Evolutionary conservation across 2,888 invertebrate genomes (phyloP).

Genomic region (Oscheius onirici): DNA sequence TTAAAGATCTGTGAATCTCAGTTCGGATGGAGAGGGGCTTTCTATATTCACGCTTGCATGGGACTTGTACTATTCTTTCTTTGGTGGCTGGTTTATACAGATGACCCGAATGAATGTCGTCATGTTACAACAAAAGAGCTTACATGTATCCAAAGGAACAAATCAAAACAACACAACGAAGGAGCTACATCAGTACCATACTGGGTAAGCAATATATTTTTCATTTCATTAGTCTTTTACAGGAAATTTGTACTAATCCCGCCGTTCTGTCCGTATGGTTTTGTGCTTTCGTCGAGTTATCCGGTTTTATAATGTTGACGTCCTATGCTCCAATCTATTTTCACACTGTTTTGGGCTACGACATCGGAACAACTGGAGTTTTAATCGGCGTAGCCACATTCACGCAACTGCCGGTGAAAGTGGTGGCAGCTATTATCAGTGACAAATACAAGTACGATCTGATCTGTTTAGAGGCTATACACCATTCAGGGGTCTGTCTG

Average conservation of each 20-base stretch:
- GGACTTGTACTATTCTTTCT: conserved; percentile 46
- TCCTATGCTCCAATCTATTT: conserved; percentile 61
- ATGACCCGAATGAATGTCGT: conserved; percentile 45
- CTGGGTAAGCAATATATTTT: conserved; percentile 29
- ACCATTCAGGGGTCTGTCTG: conserved; percentile 42
- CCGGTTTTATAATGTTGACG: conserved; percentile 49
- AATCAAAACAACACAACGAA: conserved; percentile 51
- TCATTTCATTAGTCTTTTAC: background rate
- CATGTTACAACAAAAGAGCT: conserved; percentile 51
- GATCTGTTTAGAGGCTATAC: background rate
- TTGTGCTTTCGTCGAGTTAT: conserved; percentile 58
- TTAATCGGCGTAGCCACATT: conserved; percentile 2
- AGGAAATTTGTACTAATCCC: conserved; percentile 53
- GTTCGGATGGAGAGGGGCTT: conserved; percentile 45
- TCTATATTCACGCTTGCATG: conserved; percentile 43
- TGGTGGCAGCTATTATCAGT: conserved; percentile 18
- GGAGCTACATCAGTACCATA: conserved; percentile 52
- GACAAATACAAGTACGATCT: conserved; percentile 38
- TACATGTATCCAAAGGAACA: conserved; percentile 51
- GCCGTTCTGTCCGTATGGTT: conserved; percentile 55
- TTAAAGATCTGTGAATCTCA: conserved; percentile 27
- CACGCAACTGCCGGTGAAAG: conserved; percentile 31
- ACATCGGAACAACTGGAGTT: conserved; percentile 28
- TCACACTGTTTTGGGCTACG: conserved; percentile 46
- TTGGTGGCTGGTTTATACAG: conserved; percentile 54